Base-by-base conservation (phyloP, 2,888 invertebrate genomes). In the Arctia plantaginis region DNA sequence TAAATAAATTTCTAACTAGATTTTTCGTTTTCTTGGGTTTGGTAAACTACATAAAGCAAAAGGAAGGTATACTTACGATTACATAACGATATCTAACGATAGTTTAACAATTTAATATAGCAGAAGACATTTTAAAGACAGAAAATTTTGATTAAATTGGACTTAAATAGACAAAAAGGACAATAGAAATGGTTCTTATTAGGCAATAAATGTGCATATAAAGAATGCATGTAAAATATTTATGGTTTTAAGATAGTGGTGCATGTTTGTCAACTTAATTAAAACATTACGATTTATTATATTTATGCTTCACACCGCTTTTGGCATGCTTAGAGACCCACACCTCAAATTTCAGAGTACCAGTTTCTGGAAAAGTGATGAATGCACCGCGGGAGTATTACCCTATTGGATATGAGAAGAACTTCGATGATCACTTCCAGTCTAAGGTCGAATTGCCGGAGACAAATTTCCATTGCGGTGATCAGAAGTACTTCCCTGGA, bases 401-500 rank as follows among this genome's bases (percentile, higher is more conserved):
- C 90, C 98, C 98, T 0, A 97, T 98, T 3, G 98, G 98, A 0
- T 98, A 98, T 87, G 98, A 98, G 87, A 98, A 98, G 93, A 98
- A 98, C 90, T 98, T 98, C 86, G 98, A 98, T 87, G 98, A 98
- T 86, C 98, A 98, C 87, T 98, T 98, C 90, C 97, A 97, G 74
- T 97, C 98, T 0, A 97, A 98, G 82, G 98, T 98, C 0, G 98
- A 98, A 86, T 93, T 98, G 35, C 98, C 98, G 0, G 97, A 97
- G 62, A 98, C 98, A 0, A 97, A 96, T 76, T 98, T 98, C 92
- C 97, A 97, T 79, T 98, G 98, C 88, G 98, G 98, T 0, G 98
- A 98, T 86, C 98, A 98, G 90, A 98, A 98, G 88, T 98, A 98
- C 92, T 98, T 98, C 89, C 98, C 98, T 0, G 98, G 98, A 62